Evolutionary conservation across 2,888 invertebrate genomes (phyloP).

Genomic region (Leptinotarsa juncta): DNA sequence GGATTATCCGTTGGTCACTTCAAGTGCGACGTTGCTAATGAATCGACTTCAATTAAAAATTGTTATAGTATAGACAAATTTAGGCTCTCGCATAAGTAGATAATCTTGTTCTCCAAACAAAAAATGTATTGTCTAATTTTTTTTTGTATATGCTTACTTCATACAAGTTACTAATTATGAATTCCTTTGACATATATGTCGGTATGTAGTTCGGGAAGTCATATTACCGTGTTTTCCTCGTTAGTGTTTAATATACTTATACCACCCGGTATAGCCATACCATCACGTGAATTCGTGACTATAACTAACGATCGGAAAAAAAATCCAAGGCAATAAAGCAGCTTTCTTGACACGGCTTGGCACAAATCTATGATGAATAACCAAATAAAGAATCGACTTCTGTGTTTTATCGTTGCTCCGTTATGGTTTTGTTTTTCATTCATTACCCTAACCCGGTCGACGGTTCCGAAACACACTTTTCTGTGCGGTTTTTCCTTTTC

Average conservation of each 20-base stretch:
- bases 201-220: neutral
- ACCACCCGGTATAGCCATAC: constrained; percentile 11
- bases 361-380: constrained; percentile 47
- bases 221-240: neutral
- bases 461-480: constrained; percentile 18
- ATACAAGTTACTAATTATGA: neutral
- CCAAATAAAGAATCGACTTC: constrained; percentile 35
- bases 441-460: constrained; percentile 19
- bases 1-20: too few relatives aligned
- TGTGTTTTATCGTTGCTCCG: constrained; percentile 22
- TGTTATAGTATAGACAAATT: too few relatives aligned
- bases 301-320: constrained; percentile 27
- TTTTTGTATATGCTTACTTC: neutral
- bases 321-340: constrained; percentile 38
- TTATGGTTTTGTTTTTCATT: constrained; percentile 20
- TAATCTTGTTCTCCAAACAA: too few relatives aligned
- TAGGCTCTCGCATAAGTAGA: too few relatives aligned
- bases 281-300: constrained; percentile 24
- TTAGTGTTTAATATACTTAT: neutral
- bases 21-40: too few relatives aligned
- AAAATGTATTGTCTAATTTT: too few relatives aligned
- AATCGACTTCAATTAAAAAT: too few relatives aligned
- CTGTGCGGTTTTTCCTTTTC: constrained; percentile 27
- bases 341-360: constrained; percentile 48
- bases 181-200: neutral